Base-by-base conservation (phyloP, 2,888 invertebrate species). In the Drosophila neotestacea region DNA sequence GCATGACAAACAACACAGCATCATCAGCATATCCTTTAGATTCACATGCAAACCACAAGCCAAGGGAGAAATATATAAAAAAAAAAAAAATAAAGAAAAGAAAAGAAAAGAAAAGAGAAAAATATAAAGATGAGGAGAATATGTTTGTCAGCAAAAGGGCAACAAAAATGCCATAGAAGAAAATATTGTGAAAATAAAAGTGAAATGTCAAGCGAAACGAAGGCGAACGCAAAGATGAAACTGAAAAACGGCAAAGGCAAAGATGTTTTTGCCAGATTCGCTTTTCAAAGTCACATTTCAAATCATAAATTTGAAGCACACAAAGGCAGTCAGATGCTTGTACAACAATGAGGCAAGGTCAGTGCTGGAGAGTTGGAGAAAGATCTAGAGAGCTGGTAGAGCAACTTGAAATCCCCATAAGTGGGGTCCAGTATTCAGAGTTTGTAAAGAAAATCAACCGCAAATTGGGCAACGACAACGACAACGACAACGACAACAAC, bases 211-310 rank as follows among this genome's bases (percentile, higher is more conserved):
- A 87, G 80, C 87, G 76, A 70, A 73, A 77, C 71, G 77, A 73
- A 70, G 69, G 69, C 62, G 65, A 70, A 47, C 60, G 27, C 58
- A 65, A 68, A 66, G 75, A 75, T 65, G 62, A 65, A 73, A 65
- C 63, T 51, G 60, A 73, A 73, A 73, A 69, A 77, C 64, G 44
- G 32, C 32, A 32, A 30, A 6, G 30, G 30, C 30, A 58, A 56
- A 66, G 64, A 78, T 58, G 47, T 65, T 70, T 41, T 41, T 51
- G 55, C 36, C 44, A 59, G 64, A 34, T 60, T 64, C 67, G 83
- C 79, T 84, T 86, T 84, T 81, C 79, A 84, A 86, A 84, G 85
- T 84, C 83, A 71, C 81, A 84, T 75, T 74, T 70, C 72, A 86
- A 84, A 86, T 84, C 84, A 84, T 84, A 84, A 84, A 86, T 84